phyloP scores from a whole-genome alignment of 2,888 invertebrate genomes.

The Nysson spinosus region DNA sequence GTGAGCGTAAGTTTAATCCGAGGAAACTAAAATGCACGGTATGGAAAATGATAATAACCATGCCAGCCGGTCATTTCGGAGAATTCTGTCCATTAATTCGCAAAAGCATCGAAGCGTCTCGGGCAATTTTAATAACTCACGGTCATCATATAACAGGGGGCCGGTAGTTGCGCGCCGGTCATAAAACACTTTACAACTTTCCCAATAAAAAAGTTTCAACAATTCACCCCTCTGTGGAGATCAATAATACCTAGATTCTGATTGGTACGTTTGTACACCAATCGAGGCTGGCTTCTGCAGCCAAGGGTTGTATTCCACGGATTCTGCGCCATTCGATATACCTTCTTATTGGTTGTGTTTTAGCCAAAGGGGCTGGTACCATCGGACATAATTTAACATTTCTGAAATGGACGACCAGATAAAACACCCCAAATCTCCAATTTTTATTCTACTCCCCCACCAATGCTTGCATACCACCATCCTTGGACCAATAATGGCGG shows the following conservation, averaged over 20 bases:
- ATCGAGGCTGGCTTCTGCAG: conserved; percentile 48
- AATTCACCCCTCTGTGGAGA: conserved; percentile 49
- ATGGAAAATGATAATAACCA: conserved; percentile 37
- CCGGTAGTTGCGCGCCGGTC: conserved; percentile 53
- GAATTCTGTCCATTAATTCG: conserved; percentile 59
- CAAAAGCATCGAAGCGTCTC: conserved; percentile 54
- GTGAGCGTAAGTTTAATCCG: not conserved
- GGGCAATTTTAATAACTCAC: conserved; percentile 67
- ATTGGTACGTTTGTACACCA: conserved; percentile 61
- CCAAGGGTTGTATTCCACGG: conserved; percentile 61
- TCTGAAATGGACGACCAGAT: conserved; percentile 59
- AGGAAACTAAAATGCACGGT: not conserved
- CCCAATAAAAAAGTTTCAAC: conserved; percentile 66
- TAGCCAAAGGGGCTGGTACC: conserved; percentile 64
- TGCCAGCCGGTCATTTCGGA: conserved; percentile 31
- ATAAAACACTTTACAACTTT: conserved; percentile 68
- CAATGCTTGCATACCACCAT: conserved; percentile 15
- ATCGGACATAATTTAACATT: conserved; percentile 42
- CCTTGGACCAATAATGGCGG: conserved; percentile 14
- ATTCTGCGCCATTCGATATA: conserved; percentile 63
- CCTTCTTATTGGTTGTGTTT: conserved; percentile 59
- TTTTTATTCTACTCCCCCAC: conserved; percentile 38
- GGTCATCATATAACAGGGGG: conserved; percentile 54
- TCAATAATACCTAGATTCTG: conserved; percentile 48
- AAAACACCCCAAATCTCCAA: conserved; percentile 32